Conservation (phyloP, 2,888 invertebrate species). For the Tetragonisca angustula region DNA sequence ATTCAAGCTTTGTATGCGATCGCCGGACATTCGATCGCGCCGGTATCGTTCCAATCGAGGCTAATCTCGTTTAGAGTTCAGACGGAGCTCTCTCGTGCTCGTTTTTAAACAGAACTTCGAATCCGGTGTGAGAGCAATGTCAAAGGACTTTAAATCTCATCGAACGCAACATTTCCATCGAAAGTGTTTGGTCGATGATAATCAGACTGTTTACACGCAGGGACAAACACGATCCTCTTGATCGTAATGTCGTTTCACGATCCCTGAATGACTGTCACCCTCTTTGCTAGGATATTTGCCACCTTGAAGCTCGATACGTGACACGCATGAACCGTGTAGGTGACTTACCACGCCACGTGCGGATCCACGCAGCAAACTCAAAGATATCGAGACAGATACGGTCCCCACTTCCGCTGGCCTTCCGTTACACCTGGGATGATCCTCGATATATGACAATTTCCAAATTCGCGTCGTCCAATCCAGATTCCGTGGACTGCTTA, state of each 20-base stretch:
- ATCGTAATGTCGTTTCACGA: background rate
- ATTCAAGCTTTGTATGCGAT: constrained; percentile 15
- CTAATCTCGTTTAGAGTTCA: constrained; percentile 48
- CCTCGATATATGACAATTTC: constrained; percentile 7
- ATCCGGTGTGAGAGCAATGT: background rate
- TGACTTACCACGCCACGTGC: constrained; percentile 37
- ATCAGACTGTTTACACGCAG: accelerated
- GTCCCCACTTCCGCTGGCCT: background rate
- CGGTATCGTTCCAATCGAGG: constrained; percentile 50
- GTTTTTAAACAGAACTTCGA: background rate
- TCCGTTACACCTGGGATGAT: background rate
- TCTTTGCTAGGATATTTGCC: background rate
- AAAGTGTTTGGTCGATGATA: background rate
- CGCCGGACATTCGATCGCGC: constrained; percentile 25
- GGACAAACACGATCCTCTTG: background rate
- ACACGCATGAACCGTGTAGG: constrained; percentile 7
- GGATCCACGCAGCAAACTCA: background rate
- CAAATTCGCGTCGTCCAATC: background rate
- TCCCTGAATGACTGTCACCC: background rate
- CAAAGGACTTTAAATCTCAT: background rate
- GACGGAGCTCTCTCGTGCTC: background rate
- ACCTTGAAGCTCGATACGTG: constrained; percentile 4
- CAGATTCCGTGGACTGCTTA: background rate
- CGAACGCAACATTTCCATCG: background rate
- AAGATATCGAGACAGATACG: background rate